phyloP scores from a whole-genome alignment of 2,888 invertebrate species.

The Eledone cirrhosa region DNA sequence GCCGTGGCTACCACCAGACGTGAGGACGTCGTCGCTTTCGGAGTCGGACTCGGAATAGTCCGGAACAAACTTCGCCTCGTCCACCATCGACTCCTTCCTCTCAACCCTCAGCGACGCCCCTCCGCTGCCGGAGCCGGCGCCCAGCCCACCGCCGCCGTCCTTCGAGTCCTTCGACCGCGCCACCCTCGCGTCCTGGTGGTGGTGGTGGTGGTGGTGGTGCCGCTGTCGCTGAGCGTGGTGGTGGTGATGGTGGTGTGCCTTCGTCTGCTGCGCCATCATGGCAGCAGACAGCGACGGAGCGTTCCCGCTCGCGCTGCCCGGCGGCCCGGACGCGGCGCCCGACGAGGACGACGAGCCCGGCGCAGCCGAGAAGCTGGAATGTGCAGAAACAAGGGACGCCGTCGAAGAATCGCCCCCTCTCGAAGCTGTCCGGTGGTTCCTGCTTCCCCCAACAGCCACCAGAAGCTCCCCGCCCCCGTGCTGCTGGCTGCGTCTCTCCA shows the following conservation, averaged over 20 bases:
- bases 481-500: slow-evolving; percentile 3
- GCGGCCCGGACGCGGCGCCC: no score
- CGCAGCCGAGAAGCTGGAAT: no score
- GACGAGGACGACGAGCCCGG: no score
- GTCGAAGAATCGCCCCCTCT: slow-evolving; percentile 33
- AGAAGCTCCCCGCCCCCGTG: slow-evolving; percentile 30
- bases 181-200: no score
- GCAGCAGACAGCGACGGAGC: no score
- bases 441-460: slow-evolving; percentile 30
- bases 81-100: slow-evolving; percentile 57
- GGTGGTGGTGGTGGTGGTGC: no score
- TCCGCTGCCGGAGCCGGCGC: background rate
- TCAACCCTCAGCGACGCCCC: slow-evolving; percentile 27
- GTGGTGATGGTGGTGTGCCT: no score
- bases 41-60: slow-evolving; percentile 54
- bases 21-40: slow-evolving; percentile 25
- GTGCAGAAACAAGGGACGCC: background rate
- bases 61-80: slow-evolving; percentile 60
- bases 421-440: slow-evolving; percentile 28
- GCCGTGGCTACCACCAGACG: background rate
- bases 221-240: no score
- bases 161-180: no score
- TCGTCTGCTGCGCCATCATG: no score
- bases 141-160: background rate
- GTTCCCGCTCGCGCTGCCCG: no score